Evolutionary conservation across 2,888 invertebrate species (phyloP).

Genomic region (Leptopilina myrica): DNA sequence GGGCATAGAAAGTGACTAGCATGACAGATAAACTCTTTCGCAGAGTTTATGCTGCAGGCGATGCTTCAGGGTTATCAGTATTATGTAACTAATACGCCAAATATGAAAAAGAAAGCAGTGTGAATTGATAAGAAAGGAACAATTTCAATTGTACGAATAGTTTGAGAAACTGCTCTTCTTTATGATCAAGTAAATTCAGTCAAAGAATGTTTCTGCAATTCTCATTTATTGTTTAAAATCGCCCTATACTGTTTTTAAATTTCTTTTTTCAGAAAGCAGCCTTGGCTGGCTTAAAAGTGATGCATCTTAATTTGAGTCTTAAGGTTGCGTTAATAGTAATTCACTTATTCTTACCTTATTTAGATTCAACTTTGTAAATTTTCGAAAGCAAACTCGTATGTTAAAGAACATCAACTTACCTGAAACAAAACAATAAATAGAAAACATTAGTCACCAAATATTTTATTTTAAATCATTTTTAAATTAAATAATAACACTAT

Average conservation of each 20-base stretch:
- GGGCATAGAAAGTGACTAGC: constrained; percentile 68
- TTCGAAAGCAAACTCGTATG: neutral
- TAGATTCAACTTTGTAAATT: neutral
- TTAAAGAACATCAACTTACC: constrained; percentile 53
- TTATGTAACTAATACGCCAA: constrained; percentile 28
- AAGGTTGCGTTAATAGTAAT: too few species aligned
- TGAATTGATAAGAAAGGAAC: neutral
- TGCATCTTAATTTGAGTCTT: too few species aligned
- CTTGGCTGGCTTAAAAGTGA: too few species aligned
- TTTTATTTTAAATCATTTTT: neutral
- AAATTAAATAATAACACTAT: too few species aligned
- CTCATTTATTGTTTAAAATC: too few species aligned
- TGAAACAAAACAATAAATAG: constrained; percentile 55
- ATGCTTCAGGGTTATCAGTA: constrained; percentile 53
- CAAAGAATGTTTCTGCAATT: too few species aligned
- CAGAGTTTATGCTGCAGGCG: constrained; percentile 51
- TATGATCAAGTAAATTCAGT: neutral
- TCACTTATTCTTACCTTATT: neutral
- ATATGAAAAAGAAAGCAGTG: constrained; percentile 6
- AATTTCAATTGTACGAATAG: neutral
- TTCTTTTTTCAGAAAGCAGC: too few species aligned
- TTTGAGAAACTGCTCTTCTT: neutral
- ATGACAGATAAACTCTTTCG: constrained; percentile 62
- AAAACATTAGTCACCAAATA: constrained; percentile 31
- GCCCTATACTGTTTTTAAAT: too few species aligned